Base-by-base conservation (phyloP, 2,888 invertebrate species). In the Eilema depressum region DNA sequence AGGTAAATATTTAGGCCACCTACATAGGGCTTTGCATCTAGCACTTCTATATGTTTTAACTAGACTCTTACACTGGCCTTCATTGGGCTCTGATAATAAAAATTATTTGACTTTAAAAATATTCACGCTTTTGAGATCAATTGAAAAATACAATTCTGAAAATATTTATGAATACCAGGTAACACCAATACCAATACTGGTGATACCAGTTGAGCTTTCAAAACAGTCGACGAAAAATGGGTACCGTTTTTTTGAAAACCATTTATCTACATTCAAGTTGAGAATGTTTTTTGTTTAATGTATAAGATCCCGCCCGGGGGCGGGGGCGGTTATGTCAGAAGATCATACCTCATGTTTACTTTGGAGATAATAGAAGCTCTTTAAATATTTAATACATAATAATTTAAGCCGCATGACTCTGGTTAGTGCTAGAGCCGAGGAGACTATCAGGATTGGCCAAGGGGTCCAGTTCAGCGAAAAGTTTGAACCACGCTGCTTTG, bases 381-480 rank as follows among this genome's bases (percentile, higher is more conserved):
- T 37, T 63, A 47, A 63, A 62, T n/a, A 7, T 25, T 59, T 33
- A 7, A 30, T 65, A 25, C 11, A 26, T 33, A 70, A 12, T 63
- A 63, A 8, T 28, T 86, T 92, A 96, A 82, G 96, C 96, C 59
- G 95, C 94, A 86, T 96, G 96, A 78, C 96, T 96, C 59, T 96
- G 95, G 71, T 91, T 92, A n/a, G 84, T 87, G 71, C 94, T 94
- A 14, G 91, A 86, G 8, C 95, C 94, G 25, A 89, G 92, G 28
- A 96, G 87, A 66, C 88, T 94, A 63, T 98, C 98, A 59, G 98
- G 98, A 93, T 98, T 98, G 17, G 98, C 97, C 53, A 99, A 94
- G 0, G 99, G 99, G 94, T 99, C 99, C 71, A 99, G 92, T 91
- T 99, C 99, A 57, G 99, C 98, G 94, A 99, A 99, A 68, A 99